Evolutionary conservation across 2,888 invertebrate genomes (phyloP).

Genomic region (Papilio demoleus): DNA sequence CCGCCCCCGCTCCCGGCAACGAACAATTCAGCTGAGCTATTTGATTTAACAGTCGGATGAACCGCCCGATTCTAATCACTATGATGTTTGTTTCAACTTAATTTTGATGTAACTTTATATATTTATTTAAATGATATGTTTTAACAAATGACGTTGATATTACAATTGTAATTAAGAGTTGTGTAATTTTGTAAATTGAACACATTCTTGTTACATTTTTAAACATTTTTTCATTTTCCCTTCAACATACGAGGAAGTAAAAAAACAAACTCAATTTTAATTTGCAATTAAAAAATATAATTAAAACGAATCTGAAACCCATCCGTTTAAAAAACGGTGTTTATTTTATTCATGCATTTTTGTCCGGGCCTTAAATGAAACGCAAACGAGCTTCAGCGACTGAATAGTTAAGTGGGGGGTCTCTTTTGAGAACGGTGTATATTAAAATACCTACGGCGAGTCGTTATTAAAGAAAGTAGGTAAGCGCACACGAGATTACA

Average conservation of each 20-base stretch:
- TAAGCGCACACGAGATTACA: constrained; percentile 45
- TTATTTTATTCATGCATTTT: constrained; percentile 39
- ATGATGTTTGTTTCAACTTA: constrained; percentile 45
- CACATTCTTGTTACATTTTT: constrained; percentile 23
- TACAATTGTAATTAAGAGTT: not conserved
- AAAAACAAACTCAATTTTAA: not conserved
- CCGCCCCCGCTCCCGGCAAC: constrained; percentile 11
- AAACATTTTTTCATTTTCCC: not conserved
- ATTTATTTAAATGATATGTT: not conserved
- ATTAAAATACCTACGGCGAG: constrained; percentile 46
- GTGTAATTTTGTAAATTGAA: constrained; percentile 17
- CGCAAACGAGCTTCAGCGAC: constrained; percentile 35
- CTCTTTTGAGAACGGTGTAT: constrained; percentile 43
- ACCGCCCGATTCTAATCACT: constrained; percentile 49
- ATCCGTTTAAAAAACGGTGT: constrained; percentile 23
- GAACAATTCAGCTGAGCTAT: constrained; percentile 63
- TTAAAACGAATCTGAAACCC: constrained; percentile 19
- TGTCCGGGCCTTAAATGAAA: constrained; percentile 38
- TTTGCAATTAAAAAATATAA: constrained; percentile 7
- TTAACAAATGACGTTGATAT: not conserved
- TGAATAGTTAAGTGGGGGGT: constrained; percentile 39
- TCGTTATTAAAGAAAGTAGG: constrained; percentile 43
- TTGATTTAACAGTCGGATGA: constrained; percentile 60
- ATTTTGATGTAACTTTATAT: constrained; percentile 39
- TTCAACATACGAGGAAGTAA: constrained; percentile 35